phyloP scores from a whole-genome alignment of 2,888 invertebrate genomes.

The Dendrolimus pini region DNA sequence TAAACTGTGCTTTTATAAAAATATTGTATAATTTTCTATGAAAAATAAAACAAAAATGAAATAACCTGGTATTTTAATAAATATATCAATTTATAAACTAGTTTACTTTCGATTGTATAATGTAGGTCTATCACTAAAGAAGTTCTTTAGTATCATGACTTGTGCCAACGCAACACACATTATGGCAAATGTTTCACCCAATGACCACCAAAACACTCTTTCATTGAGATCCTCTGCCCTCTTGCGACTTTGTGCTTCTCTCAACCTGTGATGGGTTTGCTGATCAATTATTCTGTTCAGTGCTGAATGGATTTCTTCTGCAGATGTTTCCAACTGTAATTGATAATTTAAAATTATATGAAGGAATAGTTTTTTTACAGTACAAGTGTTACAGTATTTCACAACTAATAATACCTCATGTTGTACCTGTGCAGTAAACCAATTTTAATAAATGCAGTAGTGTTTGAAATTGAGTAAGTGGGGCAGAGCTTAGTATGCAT shows the following conservation, averaged over 20 bases:
- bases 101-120: slow-evolving; percentile 62
- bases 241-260: slow-evolving; percentile 96
- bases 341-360: no score
- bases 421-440: no score
- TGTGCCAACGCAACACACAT: slow-evolving; percentile 92
- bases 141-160: slow-evolving; percentile 93
- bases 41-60: slow-evolving; percentile 21
- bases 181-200: slow-evolving; percentile 90
- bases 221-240: slow-evolving; percentile 98
- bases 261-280: slow-evolving; percentile 96
- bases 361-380: no score
- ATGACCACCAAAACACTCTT: slow-evolving; percentile 94
- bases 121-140: slow-evolving; percentile 81
- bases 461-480: no score
- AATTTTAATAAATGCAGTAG: no score
- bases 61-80: slow-evolving; percentile 52
- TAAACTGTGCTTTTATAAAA: background rate
- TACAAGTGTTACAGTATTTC: no score
- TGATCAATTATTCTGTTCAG: slow-evolving; percentile 93
- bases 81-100: slow-evolving; percentile 48
- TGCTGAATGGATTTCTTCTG: slow-evolving; percentile 92
- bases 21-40: background rate
- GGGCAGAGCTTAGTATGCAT: no score
- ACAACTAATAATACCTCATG: no score
- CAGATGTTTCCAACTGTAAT: slow-evolving; percentile 92